Evolutionary conservation across 2,888 invertebrate genomes (phyloP), one percentile per base, ranked within the genome.

Genomic region (Fragum sueziense): DNA sequence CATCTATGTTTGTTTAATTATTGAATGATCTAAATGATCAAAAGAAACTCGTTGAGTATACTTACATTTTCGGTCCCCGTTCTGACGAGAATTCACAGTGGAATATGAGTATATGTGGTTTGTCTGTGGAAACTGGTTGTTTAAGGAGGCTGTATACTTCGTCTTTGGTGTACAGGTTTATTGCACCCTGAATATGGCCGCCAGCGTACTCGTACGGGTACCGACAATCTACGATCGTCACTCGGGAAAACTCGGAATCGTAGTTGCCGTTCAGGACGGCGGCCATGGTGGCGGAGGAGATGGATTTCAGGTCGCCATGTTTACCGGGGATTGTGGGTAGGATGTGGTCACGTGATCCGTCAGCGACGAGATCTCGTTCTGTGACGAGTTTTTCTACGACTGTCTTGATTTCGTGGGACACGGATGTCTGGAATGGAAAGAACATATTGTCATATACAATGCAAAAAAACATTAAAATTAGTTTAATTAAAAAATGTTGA

Each of bases 21-120:
- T n/a, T n/a, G n/a, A n/a, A n/a, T n/a, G n/a, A n/a, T n/a, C n/a
- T n/a, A n/a, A n/a, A n/a, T n/a, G n/a, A n/a, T n/a, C n/a, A n/a
- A n/a, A n/a, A n/a, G n/a, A n/a, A n/a, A n/a, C n/a, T n/a, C n/a
- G n/a, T 52, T 6, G 25, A 27, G 33, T 31, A 17, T 41, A 59
- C 70, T 76, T 76, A 82, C 83, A 80, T 80, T 72, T 80, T 80
- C n/a, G 83, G 83, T 14, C 80, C 83, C 31, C 83, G 65, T 62
- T 84, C 83, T 27, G 80, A 80, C 25, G 83, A 84, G 65, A 84
- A 84, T 54, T 84, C 83, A 68, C 83, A 84, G 61, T 84, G 83
- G 68, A 84, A 84, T n/a, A 84, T 76, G 29, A 84, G 76, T 27
- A 79, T 57, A 31, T 91, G 79, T 70, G 72, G 27, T 51, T 70